Evolutionary conservation across 2,113 vertebrate genomes (phyloP), one percentile per base, ranked within the genome.

Genomic region (Ailuropoda melanoleuca): DNA sequence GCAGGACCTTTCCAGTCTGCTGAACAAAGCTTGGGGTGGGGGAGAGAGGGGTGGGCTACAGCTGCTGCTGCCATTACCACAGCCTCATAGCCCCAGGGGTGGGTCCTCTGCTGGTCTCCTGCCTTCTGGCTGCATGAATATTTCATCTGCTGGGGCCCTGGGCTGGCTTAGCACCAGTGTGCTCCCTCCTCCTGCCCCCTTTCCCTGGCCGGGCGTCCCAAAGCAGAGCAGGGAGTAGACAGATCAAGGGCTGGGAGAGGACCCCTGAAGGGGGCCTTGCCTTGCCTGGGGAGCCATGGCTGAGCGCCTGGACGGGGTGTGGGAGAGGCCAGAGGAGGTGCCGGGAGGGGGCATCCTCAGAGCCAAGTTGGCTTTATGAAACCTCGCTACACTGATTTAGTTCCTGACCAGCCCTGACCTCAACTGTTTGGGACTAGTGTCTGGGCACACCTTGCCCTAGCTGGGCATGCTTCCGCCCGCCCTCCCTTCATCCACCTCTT

Each of bases 51-150:
- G 37, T 56, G n/a, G 96, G 90, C 68, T 93, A 29, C 81, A 82
- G 82, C 92, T 96, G 97, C 60, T 39, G 6, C 60, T 1, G 46
- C 64, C 81, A 3, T 66, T 74, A 29, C 53, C 19, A 39, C n/a
- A 85, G 84, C 34, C 37, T 80, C 80, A 23, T 2, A 84, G 50
- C 92, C 90, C 90, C 62, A 68, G 50, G 56, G 58, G 70, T 0
- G 1, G 68, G 55, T 88, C 87, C 62, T 96, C n/a, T 39, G 90
- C 78, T 56, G 37, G 43, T 88, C 87, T 97, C 84, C 90, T 95
- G 58, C 97, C 96, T 97, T 97, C 95, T 93, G 87, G 94, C 84
- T 85, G 37, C 64, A 94, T 98, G 88, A 98, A 97, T 98, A 97
- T 98, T 98, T 97, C 94, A 97, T 98, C 48, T 53, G 56, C 80